Percentiles rank a stretch among this genome's conserved stretches.
Conservation (phyloP, 1,140 invertebrate genomes). For the Eulimnadia texana region DNA sequence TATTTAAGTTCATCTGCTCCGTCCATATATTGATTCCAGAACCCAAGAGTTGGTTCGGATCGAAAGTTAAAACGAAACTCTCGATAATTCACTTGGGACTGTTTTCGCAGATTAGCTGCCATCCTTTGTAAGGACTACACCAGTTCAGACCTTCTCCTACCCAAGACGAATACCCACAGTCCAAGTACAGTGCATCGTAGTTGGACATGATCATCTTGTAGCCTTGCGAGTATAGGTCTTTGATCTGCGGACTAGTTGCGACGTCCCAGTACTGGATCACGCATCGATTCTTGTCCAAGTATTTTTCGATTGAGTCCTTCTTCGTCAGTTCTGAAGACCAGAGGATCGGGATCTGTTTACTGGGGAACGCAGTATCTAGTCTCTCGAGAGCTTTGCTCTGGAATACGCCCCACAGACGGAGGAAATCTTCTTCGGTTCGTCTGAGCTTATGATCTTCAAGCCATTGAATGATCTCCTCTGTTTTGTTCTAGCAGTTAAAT, state of each 20-base stretch:
- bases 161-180: constrained; percentile 10
- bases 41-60: constrained; percentile 40
- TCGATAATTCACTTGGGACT: constrained; percentile 49
- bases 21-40: constrained; percentile 64
- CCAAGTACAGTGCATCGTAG: constrained; percentile 7
- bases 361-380: neutral
- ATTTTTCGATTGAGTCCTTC: neutral
- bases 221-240: neutral
- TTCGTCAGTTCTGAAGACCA: constrained; percentile 11
- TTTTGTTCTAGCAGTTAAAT: constrained; percentile 59
- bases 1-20: constrained; percentile 58
- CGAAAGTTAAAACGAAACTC: constrained; percentile 23
- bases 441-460: constrained; percentile 45
- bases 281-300: constrained; percentile 12
- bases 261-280: constrained; percentile 12
- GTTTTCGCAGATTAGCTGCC: constrained; percentile 72
- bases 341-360: neutral
- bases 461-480: constrained; percentile 46
- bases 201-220: constrained; percentile 12
- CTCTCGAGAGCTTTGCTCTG: constrained; percentile 16
- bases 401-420: constrained; percentile 45
- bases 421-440: constrained; percentile 42
- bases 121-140: constrained; percentile 75
- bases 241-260: constrained; percentile 6
- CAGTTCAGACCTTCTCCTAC: constrained; percentile 9